Evolutionary conservation across 2,888 invertebrate genomes (phyloP).

Genomic region (Drosophila eohydei): DNA sequence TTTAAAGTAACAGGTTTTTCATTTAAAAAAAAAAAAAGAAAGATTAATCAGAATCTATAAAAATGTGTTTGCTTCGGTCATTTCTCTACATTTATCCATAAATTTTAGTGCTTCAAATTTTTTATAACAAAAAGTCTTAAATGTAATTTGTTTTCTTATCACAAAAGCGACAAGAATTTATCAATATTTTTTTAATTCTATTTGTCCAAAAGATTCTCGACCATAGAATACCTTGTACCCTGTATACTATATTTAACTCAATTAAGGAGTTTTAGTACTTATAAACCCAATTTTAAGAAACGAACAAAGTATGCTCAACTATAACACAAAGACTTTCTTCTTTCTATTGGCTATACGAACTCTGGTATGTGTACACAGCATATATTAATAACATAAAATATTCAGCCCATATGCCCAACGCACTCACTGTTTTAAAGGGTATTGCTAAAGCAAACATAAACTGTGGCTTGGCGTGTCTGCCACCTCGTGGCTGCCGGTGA

Average conservation of each 20-base stretch:
- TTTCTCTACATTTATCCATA: not conserved
- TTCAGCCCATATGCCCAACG: conserved; percentile 12
- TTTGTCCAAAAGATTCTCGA: not conserved
- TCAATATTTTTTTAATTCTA: not conserved
- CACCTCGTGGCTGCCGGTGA: conserved; percentile 11
- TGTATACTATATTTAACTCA: not conserved
- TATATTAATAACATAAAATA: too few species aligned
- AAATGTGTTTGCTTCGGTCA: not conserved
- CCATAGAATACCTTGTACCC: not conserved
- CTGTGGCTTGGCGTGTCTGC: conserved; percentile 23
- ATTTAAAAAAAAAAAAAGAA: not conserved
- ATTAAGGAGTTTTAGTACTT: too few species aligned
- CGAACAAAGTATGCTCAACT: not conserved
- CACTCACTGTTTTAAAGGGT: conserved; percentile 7
- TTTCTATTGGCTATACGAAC: not conserved
- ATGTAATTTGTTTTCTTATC: not conserved
- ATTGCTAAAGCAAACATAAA: conserved; percentile 6
- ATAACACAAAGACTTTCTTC: not conserved
- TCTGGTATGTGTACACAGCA: not conserved
- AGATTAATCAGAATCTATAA: not conserved
- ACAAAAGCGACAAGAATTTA: not conserved
- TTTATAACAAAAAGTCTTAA: not conserved
- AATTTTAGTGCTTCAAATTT: not conserved
- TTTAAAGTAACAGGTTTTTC: not conserved
- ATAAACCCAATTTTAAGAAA: not conserved